phyloP scores from a whole-genome alignment of 1,140 invertebrate genomes.

The Copidosoma floridanum region DNA sequence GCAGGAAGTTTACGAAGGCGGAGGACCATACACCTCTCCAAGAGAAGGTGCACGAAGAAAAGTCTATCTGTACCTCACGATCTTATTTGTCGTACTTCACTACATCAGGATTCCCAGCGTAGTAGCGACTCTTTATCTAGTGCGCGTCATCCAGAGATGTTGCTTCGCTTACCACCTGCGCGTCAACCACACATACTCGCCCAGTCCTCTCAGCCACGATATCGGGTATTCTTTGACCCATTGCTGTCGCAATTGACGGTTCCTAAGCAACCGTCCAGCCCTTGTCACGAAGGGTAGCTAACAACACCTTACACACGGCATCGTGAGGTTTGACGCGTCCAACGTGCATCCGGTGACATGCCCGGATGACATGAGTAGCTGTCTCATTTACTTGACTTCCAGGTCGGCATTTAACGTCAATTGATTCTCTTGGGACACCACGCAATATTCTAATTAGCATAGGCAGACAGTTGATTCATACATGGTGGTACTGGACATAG shows the following conservation, averaged over 20 bases:
- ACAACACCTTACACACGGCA: conserved; percentile 23
- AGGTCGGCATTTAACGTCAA: conserved; percentile 36
- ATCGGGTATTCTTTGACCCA: conserved; percentile 28
- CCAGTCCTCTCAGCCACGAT: conserved; percentile 20
- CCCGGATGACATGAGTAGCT: conserved; percentile 43
- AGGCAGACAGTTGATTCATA: conserved; percentile 6
- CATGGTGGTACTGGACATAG: conserved; percentile 24
- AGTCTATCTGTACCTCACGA: not conserved
- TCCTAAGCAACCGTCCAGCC: conserved; percentile 25
- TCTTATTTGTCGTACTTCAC: not conserved
- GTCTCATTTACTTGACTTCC: conserved; percentile 43
- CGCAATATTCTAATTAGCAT: not conserved
- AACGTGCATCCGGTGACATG: conserved; percentile 43
- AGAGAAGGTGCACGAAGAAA: conserved; percentile 18
- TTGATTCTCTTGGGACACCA: not conserved
- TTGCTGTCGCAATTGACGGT: conserved; percentile 4
- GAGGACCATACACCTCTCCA: conserved; percentile 33
- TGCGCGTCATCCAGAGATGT: conserved; percentile 18
- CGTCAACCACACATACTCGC: conserved; percentile 24
- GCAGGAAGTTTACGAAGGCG: not conserved
- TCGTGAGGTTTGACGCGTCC: conserved; percentile 41
- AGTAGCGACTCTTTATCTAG: conserved; percentile 1
- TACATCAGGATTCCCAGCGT: not conserved
- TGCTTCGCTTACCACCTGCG: conserved; percentile 26
- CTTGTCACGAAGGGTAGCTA: not conserved